These are phyloP conservation scores for Zaprionus bogoriensis DNA, from an alignment of 2,888 invertebrate species.

Conservation along the genomic window DNA sequence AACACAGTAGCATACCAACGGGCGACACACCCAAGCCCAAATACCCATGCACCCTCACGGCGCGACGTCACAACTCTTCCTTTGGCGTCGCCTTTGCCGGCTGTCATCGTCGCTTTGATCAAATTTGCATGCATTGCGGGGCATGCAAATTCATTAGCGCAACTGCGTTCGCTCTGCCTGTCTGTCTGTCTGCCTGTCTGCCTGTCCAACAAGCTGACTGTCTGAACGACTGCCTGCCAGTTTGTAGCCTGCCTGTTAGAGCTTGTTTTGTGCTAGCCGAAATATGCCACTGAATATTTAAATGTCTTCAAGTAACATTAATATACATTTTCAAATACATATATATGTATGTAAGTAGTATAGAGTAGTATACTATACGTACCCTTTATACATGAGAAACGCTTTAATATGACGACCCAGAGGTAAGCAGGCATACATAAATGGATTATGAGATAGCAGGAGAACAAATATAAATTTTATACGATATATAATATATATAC, in stretches of 20 bases:
- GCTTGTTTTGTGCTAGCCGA: not conserved
- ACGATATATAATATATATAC: no score
- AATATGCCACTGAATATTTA: conserved; percentile 18
- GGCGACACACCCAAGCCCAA: not conserved
- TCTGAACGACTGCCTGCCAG: not conserved
- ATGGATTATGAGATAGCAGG: no score
- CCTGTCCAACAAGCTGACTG: not conserved
- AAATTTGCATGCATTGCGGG: conserved; percentile 50
- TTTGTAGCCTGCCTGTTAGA: not conserved
- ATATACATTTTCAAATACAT: no score
- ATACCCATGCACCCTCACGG: not conserved
- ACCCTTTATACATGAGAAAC: no score
- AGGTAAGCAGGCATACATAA: no score
- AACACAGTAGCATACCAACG: not conserved
- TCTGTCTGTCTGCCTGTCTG: not conserved
- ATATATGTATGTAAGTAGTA: no score
- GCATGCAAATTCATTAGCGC: conserved; percentile 60
- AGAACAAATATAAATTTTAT: no score
- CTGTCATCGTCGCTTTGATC: conserved; percentile 35
- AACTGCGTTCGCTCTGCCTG: conserved; percentile 9
- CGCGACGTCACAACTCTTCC: not conserved
- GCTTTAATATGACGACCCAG: no score
- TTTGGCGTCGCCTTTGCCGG: conserved; percentile 5
- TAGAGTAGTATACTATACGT: no score
- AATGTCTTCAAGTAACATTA: no score